Evolutionary conservation across 1,140 invertebrate species (phyloP), one percentile per base, ranked within the genome.

Genomic region (Lamellibrachia luymesi): DNA sequence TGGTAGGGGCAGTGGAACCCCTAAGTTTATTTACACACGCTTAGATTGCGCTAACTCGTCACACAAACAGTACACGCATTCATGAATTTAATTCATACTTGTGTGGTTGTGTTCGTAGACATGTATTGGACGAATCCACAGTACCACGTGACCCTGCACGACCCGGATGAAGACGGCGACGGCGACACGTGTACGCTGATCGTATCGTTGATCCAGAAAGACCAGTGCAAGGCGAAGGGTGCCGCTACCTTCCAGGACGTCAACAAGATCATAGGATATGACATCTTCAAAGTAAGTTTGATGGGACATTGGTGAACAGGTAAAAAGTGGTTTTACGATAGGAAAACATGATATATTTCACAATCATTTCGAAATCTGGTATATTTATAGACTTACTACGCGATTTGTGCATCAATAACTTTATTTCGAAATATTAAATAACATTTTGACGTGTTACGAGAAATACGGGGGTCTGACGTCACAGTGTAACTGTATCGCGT

Each of bases 71-170:
- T 56, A 17, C 52, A 56, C 17, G 52, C 6, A 56, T 80, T 80
- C 25, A 22, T 80, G 64, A 80, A 80, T 22, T 80, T 80, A 80
- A 80, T 6, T 17, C 13, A 10, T 80, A 80, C 2, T 22, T 8
- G 17, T 80, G 2, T 80, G 17, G 7, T 1, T 22, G 13, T 56
- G 2, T 8, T 80, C 25, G 64, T 52, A 97, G 98, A 98, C 91
- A 98, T 98, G 0, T 99, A 99, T 96, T 98, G 97, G 96, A 97
- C 97, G 94, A 99, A 99, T 97, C 99, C 99, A 0, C 99, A 99
- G 95, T 99, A 99, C 96, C 97, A 97, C 17, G 97, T 99, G 51
- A 98, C 97, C 0, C 95, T 99, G 89, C 98, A 98, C 96, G 97
- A 98, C 0, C 52, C 51, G n/a, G 51, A 49, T 49, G 92, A 93